phyloP scores from a whole-genome alignment of 2,113 vertebrate genomes.

The Rhinopomastus cyanomelas region DNA sequence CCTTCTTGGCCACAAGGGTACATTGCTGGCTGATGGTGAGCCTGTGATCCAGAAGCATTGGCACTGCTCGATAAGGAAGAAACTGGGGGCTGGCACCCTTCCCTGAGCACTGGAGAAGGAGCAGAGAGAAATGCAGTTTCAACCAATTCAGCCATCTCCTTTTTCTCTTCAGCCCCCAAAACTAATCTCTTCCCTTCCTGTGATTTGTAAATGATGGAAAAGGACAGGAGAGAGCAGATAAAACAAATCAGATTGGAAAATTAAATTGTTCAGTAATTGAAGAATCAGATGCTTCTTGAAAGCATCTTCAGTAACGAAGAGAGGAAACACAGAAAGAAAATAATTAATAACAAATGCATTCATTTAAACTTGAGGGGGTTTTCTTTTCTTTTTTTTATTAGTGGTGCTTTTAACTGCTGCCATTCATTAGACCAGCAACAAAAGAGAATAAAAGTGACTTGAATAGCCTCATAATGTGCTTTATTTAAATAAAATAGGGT shows the following conservation, averaged over 20 bases:
- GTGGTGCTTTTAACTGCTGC: slow-evolving; percentile 5
- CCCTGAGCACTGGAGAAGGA: neutral
- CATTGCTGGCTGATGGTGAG: too few species aligned
- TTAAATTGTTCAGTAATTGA: neutral
- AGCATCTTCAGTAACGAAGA: neutral
- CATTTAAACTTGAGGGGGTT: neutral
- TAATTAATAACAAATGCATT: slow-evolving; percentile 26
- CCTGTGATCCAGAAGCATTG: neutral
- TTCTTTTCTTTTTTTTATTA: neutral
- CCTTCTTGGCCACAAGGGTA: too few species aligned
- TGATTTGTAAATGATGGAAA: neutral
- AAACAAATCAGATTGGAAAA: neutral
- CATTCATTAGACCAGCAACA: slow-evolving; percentile 20
- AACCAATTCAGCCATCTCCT: neutral
- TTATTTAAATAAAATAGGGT: neutral
- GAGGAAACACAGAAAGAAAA: neutral
- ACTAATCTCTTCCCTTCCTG: neutral
- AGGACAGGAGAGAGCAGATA: neutral
- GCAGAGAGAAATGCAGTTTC: neutral
- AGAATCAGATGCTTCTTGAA: neutral
- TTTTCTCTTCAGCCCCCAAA: neutral
- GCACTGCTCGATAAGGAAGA: neutral
- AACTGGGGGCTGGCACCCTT: neutral
- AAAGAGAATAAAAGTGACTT: slow-evolving; percentile 14
- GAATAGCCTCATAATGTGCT: neutral